Evolutionary conservation across 2,888 invertebrate species (phyloP), one percentile per base, ranked within the genome.

Genomic region (Cistogaster globosa): DNA sequence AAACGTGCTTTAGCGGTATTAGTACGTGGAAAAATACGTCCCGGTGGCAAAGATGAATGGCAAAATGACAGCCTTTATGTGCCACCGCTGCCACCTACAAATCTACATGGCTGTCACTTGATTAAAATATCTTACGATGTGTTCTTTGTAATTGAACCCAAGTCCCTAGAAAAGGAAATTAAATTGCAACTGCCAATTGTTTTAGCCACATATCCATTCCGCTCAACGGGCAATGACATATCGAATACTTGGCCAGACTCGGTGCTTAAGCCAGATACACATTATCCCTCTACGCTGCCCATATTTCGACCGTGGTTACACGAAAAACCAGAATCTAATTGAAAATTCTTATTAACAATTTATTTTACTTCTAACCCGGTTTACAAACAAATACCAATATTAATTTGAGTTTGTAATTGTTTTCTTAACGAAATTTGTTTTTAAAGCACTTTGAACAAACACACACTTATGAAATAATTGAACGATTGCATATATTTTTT

Each of bases 51-150:
- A 82, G 97, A 97, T 91, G 95, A 95, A 92, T 98, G 98, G 97
- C 95, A 96, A 86, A 96, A 96, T 91, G 97, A 98, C 92, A 96
- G 97, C 91, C 94, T 98, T 77, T 97, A 97, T 92, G 97, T 98
- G 87, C 98, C 98, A 84, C 98, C 98, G 38, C 93, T 98, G 89
- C 98, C 98, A 86, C 98, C 98, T 51, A 98, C 98, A 85, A 97
- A 98, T 94, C 94, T 98, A 77, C 94, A 98, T 89, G 98, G 98
- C 80, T 98, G 98, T 92, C 97, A 98, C 93, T 95, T 98, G 89
- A 98, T 98, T 90, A 96, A 96, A 91, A 97, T 98, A 89, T 96
- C 97, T 89, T 98, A 98, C 91, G 97, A 98, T 92, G 97, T 98
- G 75, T 97, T 96, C 92, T 98, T 98, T 92, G 96, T 97, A 88